phyloP scores from a whole-genome alignment of 1,140 invertebrate species.

The Drosophila cardini region DNA sequence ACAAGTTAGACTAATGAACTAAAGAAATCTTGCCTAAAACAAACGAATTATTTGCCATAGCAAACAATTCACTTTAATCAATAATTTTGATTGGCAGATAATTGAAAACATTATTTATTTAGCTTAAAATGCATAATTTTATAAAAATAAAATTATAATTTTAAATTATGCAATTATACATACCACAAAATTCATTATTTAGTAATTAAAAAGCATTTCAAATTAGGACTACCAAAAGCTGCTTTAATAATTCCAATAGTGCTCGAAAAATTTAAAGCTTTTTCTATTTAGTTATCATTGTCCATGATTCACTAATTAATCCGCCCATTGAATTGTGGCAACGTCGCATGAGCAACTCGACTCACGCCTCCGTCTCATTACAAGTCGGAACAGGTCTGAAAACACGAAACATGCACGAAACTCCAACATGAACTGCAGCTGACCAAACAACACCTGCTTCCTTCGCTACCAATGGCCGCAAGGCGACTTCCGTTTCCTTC shows the following conservation, averaged over 20 bases:
- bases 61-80: too few relatives aligned
- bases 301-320: constrained; percentile 39
- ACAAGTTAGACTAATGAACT: constrained; percentile 1
- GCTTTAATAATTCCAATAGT: neutral
- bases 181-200: too few relatives aligned
- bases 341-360: constrained; percentile 25
- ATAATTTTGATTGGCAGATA: too few relatives aligned
- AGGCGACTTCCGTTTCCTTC: constrained; percentile 58
- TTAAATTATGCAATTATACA: too few relatives aligned
- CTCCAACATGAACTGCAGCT: constrained; percentile 38
- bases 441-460: constrained; percentile 49
- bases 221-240: constrained; percentile 5
- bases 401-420: constrained; percentile 34
- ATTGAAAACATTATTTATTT: too few relatives aligned
- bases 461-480: constrained; percentile 48
- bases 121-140: neutral
- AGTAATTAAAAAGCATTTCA: too few relatives aligned
- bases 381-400: constrained; percentile 25
- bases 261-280: neutral
- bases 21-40: neutral
- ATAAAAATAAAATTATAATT: too few relatives aligned
- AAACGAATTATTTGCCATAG: neutral
- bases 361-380: constrained; percentile 16
- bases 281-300: constrained; percentile 1
- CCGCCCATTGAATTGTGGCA: constrained; percentile 35